Conservation (phyloP, 1,140 invertebrate genomes). For the Trichogramma pretiosum region DNA sequence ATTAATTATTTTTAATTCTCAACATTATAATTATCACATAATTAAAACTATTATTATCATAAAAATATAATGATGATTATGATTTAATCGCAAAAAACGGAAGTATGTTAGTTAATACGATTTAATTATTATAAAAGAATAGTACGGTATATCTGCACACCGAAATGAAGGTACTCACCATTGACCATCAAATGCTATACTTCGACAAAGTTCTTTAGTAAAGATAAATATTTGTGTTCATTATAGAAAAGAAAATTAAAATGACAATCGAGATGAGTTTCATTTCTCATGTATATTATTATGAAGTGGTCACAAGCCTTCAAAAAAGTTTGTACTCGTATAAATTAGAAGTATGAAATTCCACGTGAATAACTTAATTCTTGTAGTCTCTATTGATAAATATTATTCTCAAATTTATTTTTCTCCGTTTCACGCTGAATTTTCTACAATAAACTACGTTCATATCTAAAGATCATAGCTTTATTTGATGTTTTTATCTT, state of each 20-base stretch:
- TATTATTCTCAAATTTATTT: too few species aligned
- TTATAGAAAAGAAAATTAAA: slow-evolving; percentile 12
- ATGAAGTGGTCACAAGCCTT: slow-evolving; percentile 13
- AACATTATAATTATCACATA: slow-evolving; percentile 33
- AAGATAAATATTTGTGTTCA: slow-evolving; percentile 17
- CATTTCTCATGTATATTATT: too few species aligned
- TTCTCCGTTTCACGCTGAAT: too few species aligned
- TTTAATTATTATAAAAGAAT: too few species aligned
- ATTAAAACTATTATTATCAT: slow-evolving; percentile 25
- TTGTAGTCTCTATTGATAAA: too few species aligned
- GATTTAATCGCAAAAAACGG: slow-evolving; percentile 17
- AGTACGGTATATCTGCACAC: too few species aligned
- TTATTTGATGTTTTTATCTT: not conserved
- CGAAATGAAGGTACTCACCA: too few species aligned
- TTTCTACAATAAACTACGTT: too few species aligned
- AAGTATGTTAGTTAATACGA: slow-evolving; percentile 35
- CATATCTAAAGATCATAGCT: too few species aligned
- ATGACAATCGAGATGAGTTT: slow-evolving; percentile 11
- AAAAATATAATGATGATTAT: slow-evolving; percentile 18
- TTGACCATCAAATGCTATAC: slow-evolving; percentile 5
- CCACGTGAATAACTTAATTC: too few species aligned
- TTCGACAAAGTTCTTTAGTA: slow-evolving; percentile 12
- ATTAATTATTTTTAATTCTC: slow-evolving; percentile 28
- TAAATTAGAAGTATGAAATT: slow-evolving; percentile 5
- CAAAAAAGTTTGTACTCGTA: slow-evolving; percentile 7